A percentile compares a stretch with the other conserved stretches of the same genome.
phyloP scores from a whole-genome alignment of 2,888 invertebrate species.

The Blera fallax region DNA sequence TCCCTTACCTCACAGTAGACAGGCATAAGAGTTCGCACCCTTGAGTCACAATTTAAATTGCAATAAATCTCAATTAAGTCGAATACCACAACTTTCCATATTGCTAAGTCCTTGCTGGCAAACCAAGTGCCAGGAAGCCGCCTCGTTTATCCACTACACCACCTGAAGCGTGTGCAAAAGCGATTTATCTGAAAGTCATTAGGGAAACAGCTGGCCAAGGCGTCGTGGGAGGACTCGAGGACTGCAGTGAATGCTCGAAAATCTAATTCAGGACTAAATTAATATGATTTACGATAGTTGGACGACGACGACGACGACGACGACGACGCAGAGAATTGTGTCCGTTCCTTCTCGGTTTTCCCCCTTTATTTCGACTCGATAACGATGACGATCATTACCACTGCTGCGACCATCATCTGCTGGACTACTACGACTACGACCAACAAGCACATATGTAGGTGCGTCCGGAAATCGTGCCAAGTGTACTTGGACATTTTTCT shows the following conservation, averaged over 20 bases:
- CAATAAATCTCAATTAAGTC: slow-evolving; percentile 72
- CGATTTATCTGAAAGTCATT: slow-evolving; percentile 70
- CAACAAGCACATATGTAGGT: neutral
- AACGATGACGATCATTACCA: slow-evolving; percentile 5
- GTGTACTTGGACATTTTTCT: slow-evolving; percentile 25
- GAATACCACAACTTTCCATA: slow-evolving; percentile 64
- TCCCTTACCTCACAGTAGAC: neutral
- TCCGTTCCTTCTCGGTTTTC: neutral
- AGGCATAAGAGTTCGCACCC: slow-evolving; percentile 37
- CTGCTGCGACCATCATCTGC: neutral
- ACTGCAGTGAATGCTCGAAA: slow-evolving; percentile 59
- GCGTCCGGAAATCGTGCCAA: slow-evolving; percentile 34
- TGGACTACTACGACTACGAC: neutral
- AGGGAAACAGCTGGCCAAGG: slow-evolving; percentile 47
- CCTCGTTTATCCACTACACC: neutral
- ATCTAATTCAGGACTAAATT: slow-evolving; percentile 71
- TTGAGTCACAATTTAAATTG: slow-evolving; percentile 69
- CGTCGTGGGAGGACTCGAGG: slow-evolving; percentile 8
- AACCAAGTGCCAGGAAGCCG: neutral
- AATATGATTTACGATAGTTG: slow-evolving; percentile 66
- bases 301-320: slow-evolving; percentile 27
- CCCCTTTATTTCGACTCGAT: neutral
- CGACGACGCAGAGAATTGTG: neutral
- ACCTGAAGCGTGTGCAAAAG: slow-evolving; percentile 55
- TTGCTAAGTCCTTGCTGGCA: slow-evolving; percentile 28